Evolutionary conservation across 2,888 invertebrate genomes (phyloP), one percentile per base, ranked within the genome.

Genomic region (Tiliacea citrago): DNA sequence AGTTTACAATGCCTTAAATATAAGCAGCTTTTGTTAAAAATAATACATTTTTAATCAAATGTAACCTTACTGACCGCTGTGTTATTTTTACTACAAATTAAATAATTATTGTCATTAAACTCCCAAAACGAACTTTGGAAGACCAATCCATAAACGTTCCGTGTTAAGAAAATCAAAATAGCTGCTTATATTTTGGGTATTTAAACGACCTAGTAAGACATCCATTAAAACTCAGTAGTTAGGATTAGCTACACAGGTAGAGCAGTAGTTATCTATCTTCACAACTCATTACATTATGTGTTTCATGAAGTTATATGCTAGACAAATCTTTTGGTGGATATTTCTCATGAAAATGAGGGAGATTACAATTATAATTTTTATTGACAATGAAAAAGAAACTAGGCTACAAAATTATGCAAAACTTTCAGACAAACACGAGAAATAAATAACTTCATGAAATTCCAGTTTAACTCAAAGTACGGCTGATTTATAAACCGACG

Each of bases 381-480:
- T 21, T 35, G 18, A 18, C 7, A 2, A 8, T 42, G 9, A 35
- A 24, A 42, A n/a, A 18, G 0, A n/a, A 18, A 53, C 0, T 8
- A 18, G 0, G 16, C 51, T 10, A 12, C 10, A 24, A 18, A 9
- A 21, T 2, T 18, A 21, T 13, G 7, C 2, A 0, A 12, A 45
- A 47, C n/a, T 68, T 2, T 55, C 13, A 21, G 39, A 45, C 2
- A 49, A 67, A 49, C 5, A 21, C 18, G 7, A 72, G 1, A 49
- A 9, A 45, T 12, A 73, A 68, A 74, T 87, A 86, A 87, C 87
- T 86, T 86, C 86, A 86, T 83, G 84, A 79, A 79, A 79, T 82
- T 58, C 67, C 73, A 63, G 65, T 83, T 67, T 57, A 60, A 79
- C 62, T 60, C 68, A 6, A 84, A 82, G 85, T 86, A 81, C 79